Conservation (phyloP, 2,888 invertebrate species). For the Sminthurinus aureus region DNA sequence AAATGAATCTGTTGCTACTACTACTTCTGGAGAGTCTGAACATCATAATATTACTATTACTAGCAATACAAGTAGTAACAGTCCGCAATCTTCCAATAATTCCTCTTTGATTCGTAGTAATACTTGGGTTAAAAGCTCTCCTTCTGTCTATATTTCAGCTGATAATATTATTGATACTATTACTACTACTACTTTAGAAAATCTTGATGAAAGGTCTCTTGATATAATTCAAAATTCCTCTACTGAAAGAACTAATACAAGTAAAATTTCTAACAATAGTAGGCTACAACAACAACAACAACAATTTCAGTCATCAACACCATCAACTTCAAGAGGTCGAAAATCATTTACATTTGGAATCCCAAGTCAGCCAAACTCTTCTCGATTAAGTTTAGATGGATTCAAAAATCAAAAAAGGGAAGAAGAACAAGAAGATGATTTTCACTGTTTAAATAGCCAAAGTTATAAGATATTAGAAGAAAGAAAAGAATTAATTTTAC, state of each 20-base stretch:
- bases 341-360: constrained; percentile 12
- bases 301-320: too few species aligned
- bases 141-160: not conserved
- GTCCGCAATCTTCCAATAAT: not conserved
- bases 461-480: not conserved
- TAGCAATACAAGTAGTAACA: too few species aligned
- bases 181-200: too few species aligned
- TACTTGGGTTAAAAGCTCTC: constrained; percentile 41
- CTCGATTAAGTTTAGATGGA: not conserved
- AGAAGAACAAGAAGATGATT: not conserved
- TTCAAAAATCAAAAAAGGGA: not conserved
- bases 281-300: too few species aligned
- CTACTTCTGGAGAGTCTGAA: not conserved
- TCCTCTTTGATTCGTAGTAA: constrained; percentile 46
- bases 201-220: too few species aligned
- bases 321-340: not conserved
- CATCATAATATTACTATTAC: too few species aligned
- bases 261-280: not conserved
- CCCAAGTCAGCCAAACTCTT: not conserved
- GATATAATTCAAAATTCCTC: too few species aligned
- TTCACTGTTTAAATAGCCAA: not conserved
- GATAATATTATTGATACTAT: not conserved
- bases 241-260: too few species aligned
- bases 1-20: not conserved
- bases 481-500: constrained; percentile 3